Evolutionary conservation across 2,113 vertebrate genomes (phyloP).

Genomic region (Climacteris rufus): DNA sequence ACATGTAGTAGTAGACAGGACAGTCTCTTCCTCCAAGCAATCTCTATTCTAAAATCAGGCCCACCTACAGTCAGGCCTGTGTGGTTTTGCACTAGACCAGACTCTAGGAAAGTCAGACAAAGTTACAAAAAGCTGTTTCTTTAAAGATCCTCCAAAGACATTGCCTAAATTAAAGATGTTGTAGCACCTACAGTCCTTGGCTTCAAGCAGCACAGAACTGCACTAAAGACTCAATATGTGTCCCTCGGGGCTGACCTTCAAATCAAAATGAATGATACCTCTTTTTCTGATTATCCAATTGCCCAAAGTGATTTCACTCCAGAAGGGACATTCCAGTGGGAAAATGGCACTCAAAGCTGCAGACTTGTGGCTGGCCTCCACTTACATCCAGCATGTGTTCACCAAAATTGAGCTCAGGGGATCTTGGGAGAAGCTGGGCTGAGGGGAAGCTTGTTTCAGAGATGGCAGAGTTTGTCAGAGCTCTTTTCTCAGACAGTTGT

Average conservation of each 20-base stretch:
- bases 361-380: neutral
- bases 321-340: neutral
- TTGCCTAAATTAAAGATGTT: neutral
- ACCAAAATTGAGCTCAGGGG: neutral
- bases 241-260: neutral
- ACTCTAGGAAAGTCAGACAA: neutral
- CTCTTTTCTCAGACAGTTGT: slow-evolving; percentile 37
- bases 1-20: neutral
- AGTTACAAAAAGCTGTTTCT: neutral
- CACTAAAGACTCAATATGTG: neutral
- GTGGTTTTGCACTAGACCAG: neutral
- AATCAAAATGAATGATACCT: neutral
- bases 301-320: neutral
- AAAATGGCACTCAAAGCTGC: neutral
- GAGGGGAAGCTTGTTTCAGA: neutral
- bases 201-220: neutral
- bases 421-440: neutral
- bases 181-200: neutral
- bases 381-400: neutral
- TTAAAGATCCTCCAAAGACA: neutral
- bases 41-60: neutral
- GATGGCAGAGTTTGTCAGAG: neutral
- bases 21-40: neutral
- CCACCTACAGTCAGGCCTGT: neutral
- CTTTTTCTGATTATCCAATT: neutral